phyloP scores from a whole-genome alignment of 2,888 invertebrate species.

The Orthosia gracilis region DNA sequence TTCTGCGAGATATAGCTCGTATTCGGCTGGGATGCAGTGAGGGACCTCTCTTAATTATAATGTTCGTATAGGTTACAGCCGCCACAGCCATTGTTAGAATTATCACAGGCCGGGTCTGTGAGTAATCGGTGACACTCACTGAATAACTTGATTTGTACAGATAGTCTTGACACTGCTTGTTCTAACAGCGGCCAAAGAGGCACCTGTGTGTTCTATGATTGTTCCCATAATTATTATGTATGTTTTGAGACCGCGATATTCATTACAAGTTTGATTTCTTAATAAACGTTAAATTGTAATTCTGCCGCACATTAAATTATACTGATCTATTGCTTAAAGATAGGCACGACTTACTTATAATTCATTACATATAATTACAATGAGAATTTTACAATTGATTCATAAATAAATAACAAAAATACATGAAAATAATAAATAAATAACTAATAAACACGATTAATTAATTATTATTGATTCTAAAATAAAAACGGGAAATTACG shows the following conservation, averaged over 20 bases:
- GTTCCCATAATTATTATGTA: neutral
- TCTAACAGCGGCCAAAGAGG: neutral
- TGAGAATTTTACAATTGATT: neutral
- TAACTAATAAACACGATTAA: too few species aligned
- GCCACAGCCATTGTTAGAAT: too few species aligned
- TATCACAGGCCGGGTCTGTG: too few species aligned
- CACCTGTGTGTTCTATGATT: neutral
- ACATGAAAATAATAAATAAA: too few species aligned
- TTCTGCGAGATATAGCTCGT: neutral
- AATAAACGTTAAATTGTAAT: conserved; percentile 10
- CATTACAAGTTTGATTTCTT: neutral
- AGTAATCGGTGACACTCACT: too few species aligned
- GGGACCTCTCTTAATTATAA: neutral
- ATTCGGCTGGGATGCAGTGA: neutral
- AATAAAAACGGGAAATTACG: too few species aligned
- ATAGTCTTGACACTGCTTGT: neutral
- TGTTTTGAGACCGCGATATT: neutral
- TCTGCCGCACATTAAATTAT: neutral
- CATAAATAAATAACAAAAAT: too few species aligned
- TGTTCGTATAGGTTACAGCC: too few species aligned
- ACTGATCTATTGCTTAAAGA: neutral
- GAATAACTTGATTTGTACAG: too few species aligned
- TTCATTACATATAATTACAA: neutral
- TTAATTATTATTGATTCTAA: too few species aligned
- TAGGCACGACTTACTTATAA: neutral